Percentiles rank a stretch among this genome's conserved stretches.
These are phyloP conservation scores for Steinernema feltiae DNA, from an alignment of 1,140 invertebrate species.

Conservation along the genomic window DNA sequence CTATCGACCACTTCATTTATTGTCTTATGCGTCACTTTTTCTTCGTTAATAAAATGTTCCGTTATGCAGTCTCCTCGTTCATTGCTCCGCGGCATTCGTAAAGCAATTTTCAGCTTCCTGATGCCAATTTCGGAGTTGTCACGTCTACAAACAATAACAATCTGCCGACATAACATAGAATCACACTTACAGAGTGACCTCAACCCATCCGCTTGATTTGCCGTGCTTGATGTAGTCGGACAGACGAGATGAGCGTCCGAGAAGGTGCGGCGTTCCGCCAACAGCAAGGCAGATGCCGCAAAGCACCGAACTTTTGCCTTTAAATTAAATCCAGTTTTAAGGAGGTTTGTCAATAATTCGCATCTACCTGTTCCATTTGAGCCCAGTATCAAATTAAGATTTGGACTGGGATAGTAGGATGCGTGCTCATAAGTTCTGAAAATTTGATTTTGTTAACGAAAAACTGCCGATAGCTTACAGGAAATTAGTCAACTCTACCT, in stretches of 20 bases:
- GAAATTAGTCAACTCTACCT: not conserved
- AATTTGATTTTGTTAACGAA: slow-evolving; percentile 29
- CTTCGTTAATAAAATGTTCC: slow-evolving; percentile 68
- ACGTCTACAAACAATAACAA: slow-evolving; percentile 28
- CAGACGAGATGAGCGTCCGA: slow-evolving; percentile 52
- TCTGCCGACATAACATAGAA: slow-evolving; percentile 48
- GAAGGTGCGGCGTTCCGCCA: slow-evolving; percentile 66
- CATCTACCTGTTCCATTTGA: slow-evolving; percentile 80
- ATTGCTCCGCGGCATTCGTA: slow-evolving; percentile 55
- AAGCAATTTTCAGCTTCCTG: slow-evolving; percentile 63
- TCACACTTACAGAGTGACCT: slow-evolving; percentile 70
- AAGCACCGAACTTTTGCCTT: slow-evolving; percentile 83
- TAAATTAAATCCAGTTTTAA: no score
- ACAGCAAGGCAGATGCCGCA: slow-evolving; percentile 85
- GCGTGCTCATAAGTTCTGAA: slow-evolving; percentile 64
- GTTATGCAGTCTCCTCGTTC: slow-evolving; percentile 33
- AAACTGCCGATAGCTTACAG: not conserved
- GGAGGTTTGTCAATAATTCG: no score
- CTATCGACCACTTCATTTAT: slow-evolving; percentile 63
- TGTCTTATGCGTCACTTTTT: slow-evolving; percentile 61
- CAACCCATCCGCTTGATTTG: slow-evolving; percentile 67
- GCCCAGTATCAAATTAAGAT: slow-evolving; percentile 84
- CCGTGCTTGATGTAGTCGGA: slow-evolving; percentile 68
- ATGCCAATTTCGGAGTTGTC: slow-evolving; percentile 14
- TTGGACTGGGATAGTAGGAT: slow-evolving; percentile 66